Conservation (phyloP, 2,888 invertebrate species). For the Electrophaes corylata region DNA sequence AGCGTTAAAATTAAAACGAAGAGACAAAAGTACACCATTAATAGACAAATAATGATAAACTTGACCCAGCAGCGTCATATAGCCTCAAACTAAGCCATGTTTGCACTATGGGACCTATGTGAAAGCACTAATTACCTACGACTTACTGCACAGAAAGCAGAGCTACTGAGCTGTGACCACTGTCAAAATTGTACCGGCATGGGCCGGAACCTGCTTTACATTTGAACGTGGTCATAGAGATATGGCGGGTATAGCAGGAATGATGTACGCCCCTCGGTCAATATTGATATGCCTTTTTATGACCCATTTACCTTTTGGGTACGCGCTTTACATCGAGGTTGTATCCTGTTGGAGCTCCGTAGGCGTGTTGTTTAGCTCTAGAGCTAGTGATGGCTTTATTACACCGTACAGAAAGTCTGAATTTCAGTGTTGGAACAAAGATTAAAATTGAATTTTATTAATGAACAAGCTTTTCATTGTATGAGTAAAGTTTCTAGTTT, state of each 20-base stretch:
- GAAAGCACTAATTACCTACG: too few species aligned
- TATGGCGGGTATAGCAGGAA: constrained; percentile 68
- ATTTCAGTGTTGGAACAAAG: not conserved
- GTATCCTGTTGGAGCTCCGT: constrained; percentile 38
- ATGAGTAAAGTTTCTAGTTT: too few species aligned
- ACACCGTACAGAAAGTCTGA: not conserved
- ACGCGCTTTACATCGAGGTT: constrained; percentile 29
- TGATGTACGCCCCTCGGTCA: constrained; percentile 74
- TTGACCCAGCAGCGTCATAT: too few species aligned
- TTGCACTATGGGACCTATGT: too few species aligned
- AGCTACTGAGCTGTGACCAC: too few species aligned
- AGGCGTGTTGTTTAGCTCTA: constrained; percentile 29
- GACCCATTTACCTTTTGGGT: constrained; percentile 78
- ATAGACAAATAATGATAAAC: too few species aligned
- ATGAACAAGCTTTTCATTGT: too few species aligned
- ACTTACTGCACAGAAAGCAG: too few species aligned
- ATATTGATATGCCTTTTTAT: constrained; percentile 79
- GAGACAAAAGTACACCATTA: not conserved
- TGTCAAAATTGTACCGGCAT: not conserved
- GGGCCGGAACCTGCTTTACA: not conserved
- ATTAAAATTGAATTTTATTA: not conserved
- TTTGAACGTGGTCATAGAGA: constrained; percentile 51
- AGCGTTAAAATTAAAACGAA: not conserved
- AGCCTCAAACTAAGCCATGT: too few species aligned
- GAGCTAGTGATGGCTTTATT: constrained; percentile 2